Conservation (phyloP, 2,113 vertebrate species). For the Tinamus guttatus region DNA sequence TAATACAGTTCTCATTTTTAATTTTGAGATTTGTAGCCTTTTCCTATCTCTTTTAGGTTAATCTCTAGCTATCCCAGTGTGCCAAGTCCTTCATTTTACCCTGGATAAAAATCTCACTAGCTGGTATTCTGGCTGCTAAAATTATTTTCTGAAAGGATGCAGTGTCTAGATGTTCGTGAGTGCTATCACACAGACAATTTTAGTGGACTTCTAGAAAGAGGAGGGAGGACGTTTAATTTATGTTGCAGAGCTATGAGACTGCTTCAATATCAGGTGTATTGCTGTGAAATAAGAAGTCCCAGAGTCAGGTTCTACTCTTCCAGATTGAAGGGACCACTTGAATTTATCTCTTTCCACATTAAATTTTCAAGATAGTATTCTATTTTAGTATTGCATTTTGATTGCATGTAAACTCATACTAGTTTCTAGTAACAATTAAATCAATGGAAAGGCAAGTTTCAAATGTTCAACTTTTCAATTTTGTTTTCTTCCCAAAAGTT, state of each 20-base stretch:
- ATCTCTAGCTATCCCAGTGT: neutral
- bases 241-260: neutral
- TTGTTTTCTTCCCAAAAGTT: neutral
- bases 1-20: neutral
- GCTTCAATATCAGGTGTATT: neutral
- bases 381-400: neutral
- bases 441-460: neutral
- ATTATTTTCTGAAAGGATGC: neutral
- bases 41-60: neutral
- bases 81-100: neutral
- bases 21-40: neutral
- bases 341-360: neutral
- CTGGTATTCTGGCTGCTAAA: neutral
- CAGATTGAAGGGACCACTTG: neutral
- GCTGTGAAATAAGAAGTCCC: neutral
- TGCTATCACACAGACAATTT: neutral
- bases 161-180: neutral
- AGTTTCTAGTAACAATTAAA: neutral
- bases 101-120: neutral
- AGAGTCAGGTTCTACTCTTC: neutral
- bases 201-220: neutral
- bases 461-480: neutral
- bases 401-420: neutral
- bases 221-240: neutral
- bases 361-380: neutral